phyloP scores from a whole-genome alignment of 2,888 invertebrate species.

The Biston betularia region DNA sequence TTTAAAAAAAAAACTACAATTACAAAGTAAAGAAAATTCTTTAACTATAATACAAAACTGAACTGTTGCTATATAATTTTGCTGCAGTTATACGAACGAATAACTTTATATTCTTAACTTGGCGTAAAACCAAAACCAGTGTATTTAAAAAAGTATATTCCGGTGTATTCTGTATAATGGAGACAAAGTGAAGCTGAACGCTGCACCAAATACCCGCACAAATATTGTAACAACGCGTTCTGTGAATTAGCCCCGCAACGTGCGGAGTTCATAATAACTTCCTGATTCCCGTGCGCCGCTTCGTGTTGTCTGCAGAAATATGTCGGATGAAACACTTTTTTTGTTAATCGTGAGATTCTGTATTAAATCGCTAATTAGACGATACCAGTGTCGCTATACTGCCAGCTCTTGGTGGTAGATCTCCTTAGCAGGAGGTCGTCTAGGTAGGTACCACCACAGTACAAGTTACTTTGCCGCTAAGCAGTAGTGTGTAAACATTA shows the following conservation, averaged over 20 bases:
- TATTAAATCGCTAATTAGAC: no score
- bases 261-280: slow-evolving; percentile 45
- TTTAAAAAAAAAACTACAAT: no score
- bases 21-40: no score
- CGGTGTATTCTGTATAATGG: slow-evolving; percentile 28
- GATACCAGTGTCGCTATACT: no score
- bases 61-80: no score
- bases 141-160: slow-evolving; percentile 31
- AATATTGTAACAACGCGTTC: slow-evolving; percentile 43
- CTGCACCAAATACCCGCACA: slow-evolving; percentile 34
- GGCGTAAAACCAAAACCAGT: slow-evolving; percentile 24
- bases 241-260: slow-evolving; percentile 40
- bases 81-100: slow-evolving; percentile 3
- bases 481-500: no score
- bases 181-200: slow-evolving; percentile 33
- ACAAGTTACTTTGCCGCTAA: no score
- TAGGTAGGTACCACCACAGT: no score
- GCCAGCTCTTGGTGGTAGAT: not conserved
- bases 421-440: no score
- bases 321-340: slow-evolving; percentile 8
- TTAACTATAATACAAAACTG: no score
- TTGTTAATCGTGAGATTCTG: no score
- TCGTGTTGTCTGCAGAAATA: slow-evolving; percentile 2
- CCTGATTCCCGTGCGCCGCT: slow-evolving; percentile 28
- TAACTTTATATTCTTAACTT: slow-evolving; percentile 23